Evolutionary conservation across 2,113 vertebrate species (phyloP), one percentile per base, ranked within the genome.

Genomic region (Dasypus novemcinctus): DNA sequence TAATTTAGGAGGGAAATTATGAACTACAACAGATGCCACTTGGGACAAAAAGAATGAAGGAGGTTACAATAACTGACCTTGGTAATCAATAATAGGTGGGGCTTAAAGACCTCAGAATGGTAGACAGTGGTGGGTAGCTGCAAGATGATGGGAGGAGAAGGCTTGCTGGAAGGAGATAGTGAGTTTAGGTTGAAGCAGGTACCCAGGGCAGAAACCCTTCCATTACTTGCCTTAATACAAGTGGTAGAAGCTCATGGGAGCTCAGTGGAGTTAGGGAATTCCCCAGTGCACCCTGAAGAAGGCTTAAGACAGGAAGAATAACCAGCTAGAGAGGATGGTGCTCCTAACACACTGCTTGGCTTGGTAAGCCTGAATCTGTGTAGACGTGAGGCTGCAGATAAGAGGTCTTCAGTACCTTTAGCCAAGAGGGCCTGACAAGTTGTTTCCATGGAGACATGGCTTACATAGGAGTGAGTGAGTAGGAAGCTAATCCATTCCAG

Each of bases 391-490:
- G 79, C 91, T 94, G 89, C 93, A 87, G 84, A 94, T 79, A 91
- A 94, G 97, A 97, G 97, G 97, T 97, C 97, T 96, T 92, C 29
- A 38, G 94, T 94, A 96, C 96, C 95, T 96, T 94, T 97, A 95
- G 93, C 95, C 95, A 96, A 96, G 91, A 88, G 57, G 94, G 93
- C 93, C 95, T 93, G 91, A 96, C 86, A 91, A 96, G 79, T 94
- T 74, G 97, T 97, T 97, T 97, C 97, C 96, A 97, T 97, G 96
- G 97, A 96, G 97, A 97, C 10, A 46, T 10, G 0, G 76, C 21
- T 5, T 95, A 87, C 17, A 64, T 93, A 93, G 69, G 91, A 95
- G 87, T 52, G 79, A 93, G 59, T 85, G 92, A 94, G 95, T 95
- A 92, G 96, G 97, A 96, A 74, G 59, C 87, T 96, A 95, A 97